These are phyloP conservation scores for Poecilia gillii DNA, from an alignment of 2,797 vertebrate genomes.

Conservation along the genomic window DNA sequence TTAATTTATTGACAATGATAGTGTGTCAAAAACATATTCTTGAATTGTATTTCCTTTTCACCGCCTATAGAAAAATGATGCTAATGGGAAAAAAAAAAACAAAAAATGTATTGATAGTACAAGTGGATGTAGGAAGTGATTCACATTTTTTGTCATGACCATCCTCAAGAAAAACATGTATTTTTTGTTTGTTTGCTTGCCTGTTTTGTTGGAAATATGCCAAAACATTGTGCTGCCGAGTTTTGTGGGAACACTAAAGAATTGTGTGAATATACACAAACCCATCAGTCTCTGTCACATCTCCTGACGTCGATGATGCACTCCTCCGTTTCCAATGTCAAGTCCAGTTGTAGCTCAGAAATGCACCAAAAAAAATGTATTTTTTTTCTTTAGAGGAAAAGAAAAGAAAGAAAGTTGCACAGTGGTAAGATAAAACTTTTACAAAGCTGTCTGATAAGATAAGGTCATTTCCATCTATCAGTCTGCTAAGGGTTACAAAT, in stretches of 20 bases:
- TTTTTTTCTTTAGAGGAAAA: background rate
- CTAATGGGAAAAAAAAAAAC: background rate
- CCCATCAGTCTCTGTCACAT: background rate
- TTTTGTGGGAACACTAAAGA: background rate
- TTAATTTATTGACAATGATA: background rate
- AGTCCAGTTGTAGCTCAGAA: background rate
- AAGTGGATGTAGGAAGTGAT: background rate
- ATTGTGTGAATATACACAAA: background rate
- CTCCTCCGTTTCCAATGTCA: background rate
- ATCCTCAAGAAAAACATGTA: background rate
- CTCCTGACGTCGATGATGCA: background rate
- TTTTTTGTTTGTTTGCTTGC: background rate
- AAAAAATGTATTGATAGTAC: background rate
- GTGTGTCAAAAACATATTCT: background rate
- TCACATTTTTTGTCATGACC: background rate
- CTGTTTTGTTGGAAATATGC: background rate
- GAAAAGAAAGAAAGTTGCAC: background rate
- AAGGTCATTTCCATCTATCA: background rate
- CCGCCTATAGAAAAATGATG: background rate
- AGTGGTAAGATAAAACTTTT: background rate
- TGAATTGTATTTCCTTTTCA: background rate
- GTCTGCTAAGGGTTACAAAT: background rate
- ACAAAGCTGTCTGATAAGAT: background rate
- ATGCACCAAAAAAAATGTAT: background rate
- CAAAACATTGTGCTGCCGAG: background rate